Evolutionary conservation across 2,888 invertebrate species (phyloP).

Genomic region (Apocheima hispidaria): DNA sequence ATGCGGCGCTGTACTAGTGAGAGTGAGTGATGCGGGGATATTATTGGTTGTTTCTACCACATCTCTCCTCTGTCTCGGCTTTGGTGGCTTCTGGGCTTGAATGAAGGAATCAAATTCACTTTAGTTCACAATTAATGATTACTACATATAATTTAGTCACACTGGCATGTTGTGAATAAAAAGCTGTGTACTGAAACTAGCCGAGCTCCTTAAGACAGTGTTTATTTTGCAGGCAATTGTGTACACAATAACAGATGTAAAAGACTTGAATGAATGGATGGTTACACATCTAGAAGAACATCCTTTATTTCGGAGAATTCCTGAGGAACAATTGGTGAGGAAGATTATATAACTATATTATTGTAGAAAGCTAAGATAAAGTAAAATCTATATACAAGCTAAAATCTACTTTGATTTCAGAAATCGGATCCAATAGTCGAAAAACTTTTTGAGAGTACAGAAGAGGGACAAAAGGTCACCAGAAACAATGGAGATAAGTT

Average conservation of each 20-base stretch:
- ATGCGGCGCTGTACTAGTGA: too few relatives aligned
- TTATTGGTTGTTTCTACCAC: too few relatives aligned
- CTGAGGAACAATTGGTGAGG: conserved; percentile 91
- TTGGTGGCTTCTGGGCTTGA: too few relatives aligned
- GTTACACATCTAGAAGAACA: conserved; percentile 95
- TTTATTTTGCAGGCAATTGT: conserved; percentile 90
- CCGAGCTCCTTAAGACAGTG: conserved; percentile 5
- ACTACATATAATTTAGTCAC: background rate
- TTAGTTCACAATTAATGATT: too few relatives aligned
- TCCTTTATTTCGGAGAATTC: conserved; percentile 93
- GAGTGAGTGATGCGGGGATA: too few relatives aligned
- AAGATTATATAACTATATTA: background rate
- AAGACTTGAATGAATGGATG: conserved; percentile 99
- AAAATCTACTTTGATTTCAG: conserved; percentile 75
- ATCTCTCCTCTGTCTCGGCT: too few relatives aligned
- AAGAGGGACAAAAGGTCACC: conserved; percentile 99
- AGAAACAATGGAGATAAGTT: conserved; percentile 97
- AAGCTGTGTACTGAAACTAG: background rate
- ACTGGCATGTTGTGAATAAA: background rate
- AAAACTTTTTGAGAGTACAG: conserved; percentile 96
- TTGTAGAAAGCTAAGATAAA: background rate
- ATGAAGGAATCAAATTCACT: too few relatives aligned
- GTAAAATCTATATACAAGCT: background rate
- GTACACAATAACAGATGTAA: conserved; percentile 99
- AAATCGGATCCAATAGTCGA: conserved; percentile 93